A percentile compares a stretch with the other conserved stretches of the same genome.
Evolutionary conservation across 2,888 invertebrate genomes (phyloP).

Genomic region (Drosophila pullipes): DNA sequence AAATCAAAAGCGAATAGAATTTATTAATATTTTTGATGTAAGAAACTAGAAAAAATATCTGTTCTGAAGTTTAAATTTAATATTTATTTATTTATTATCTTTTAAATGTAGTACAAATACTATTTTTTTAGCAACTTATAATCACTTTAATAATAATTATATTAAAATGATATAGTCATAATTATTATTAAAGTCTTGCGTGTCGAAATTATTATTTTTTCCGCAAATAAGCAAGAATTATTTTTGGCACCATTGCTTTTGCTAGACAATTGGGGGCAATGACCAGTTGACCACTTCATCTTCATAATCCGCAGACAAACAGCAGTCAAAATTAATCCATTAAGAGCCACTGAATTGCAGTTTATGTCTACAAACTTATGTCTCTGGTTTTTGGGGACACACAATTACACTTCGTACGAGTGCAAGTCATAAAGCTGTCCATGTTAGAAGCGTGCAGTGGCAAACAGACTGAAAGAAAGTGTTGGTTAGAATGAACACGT

Average conservation of each 20-base stretch:
- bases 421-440: conserved; percentile 60
- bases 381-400: background rate
- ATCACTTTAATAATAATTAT: background rate
- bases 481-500: conserved; percentile 32
- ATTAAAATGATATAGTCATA: background rate
- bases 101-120: no score
- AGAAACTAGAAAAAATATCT: no score
- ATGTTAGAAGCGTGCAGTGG: conserved; percentile 14
- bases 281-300: conserved; percentile 24
- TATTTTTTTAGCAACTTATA: no score
- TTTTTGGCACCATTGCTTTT: background rate
- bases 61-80: no score
- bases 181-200: background rate
- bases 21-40: no score
- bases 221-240: background rate
- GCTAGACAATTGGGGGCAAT: conserved; percentile 6
- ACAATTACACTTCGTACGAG: conserved; percentile 17
- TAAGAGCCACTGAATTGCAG: conserved; percentile 41
- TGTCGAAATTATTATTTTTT: background rate
- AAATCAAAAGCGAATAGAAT: no score
- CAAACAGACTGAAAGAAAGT: background rate
- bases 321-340: conserved; percentile 43
- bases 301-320: conserved; percentile 12
- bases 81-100: no score
- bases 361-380: conserved; percentile 15